Percentiles rank a stretch among this genome's conserved stretches.
phyloP scores from a whole-genome alignment of 2,888 invertebrate species.

The Drosophila neotestacea region DNA sequence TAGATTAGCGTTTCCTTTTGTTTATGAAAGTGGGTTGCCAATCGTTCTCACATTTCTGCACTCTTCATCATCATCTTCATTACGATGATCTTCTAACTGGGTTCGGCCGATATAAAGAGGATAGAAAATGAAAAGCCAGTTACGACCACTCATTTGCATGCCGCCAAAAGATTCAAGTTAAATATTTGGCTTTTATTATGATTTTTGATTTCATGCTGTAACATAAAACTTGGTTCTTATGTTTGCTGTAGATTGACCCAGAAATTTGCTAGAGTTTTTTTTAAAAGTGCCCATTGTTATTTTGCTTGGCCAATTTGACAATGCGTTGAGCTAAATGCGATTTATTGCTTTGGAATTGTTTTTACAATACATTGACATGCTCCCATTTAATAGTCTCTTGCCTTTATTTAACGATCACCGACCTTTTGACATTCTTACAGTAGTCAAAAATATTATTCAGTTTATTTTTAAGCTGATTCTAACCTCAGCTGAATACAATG shows the following conservation, averaged over 20 bases:
- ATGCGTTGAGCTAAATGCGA: slow-evolving; percentile 53
- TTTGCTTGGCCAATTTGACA: slow-evolving; percentile 32
- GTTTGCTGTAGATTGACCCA: slow-evolving; percentile 65
- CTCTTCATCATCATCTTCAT: slow-evolving; percentile 20
- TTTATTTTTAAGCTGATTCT: not conserved
- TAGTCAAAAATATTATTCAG: not conserved
- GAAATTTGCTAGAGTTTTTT: slow-evolving; percentile 48
- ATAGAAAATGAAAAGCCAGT: slow-evolving; percentile 65
- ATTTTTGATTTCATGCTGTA: slow-evolving; percentile 67
- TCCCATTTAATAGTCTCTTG: slow-evolving; percentile 38
- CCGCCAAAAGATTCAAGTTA: slow-evolving; percentile 37
- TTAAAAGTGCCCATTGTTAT: slow-evolving; percentile 50
- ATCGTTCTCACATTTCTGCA: slow-evolving; percentile 64
- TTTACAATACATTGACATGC: slow-evolving; percentile 55
- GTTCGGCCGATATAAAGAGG: slow-evolving; percentile 38
- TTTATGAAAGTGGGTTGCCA: slow-evolving; percentile 63
- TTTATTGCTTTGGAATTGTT: slow-evolving; percentile 60
- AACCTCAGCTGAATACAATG: not conserved
- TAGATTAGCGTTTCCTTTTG: slow-evolving; percentile 49
- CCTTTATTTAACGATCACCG: slow-evolving; percentile 51
- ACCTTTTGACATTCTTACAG: slow-evolving; percentile 48
- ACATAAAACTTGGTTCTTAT: slow-evolving; percentile 55
- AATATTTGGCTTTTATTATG: slow-evolving; percentile 60
- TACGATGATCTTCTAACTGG: slow-evolving; percentile 45
- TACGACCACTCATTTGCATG: slow-evolving; percentile 70